Percentiles rank a stretch among this genome's conserved stretches.
Evolutionary conservation across 2,113 vertebrate species (phyloP).

Genomic region (Tragelaphus scriptus): DNA sequence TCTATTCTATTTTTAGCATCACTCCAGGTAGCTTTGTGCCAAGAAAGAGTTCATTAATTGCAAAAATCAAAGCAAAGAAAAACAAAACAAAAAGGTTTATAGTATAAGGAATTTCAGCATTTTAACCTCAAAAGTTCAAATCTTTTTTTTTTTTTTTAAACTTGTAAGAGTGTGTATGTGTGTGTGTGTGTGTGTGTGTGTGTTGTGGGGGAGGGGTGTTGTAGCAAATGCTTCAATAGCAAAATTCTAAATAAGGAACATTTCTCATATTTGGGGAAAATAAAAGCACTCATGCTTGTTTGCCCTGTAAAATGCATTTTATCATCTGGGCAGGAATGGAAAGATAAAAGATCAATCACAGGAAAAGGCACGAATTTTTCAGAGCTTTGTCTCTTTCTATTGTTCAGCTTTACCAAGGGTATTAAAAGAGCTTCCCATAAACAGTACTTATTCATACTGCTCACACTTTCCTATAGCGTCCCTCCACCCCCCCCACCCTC

Average conservation of each 20-base stretch:
- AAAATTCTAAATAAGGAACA: constrained; percentile 15
- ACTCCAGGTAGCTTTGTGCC: neutral
- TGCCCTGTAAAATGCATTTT: constrained; percentile 2
- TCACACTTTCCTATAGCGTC: constrained; percentile 19
- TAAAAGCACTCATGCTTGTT: neutral
- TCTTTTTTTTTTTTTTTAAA: neutral
- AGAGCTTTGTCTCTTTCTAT: constrained; percentile 22
- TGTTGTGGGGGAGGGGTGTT: too few species aligned
- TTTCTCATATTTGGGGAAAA: constrained; percentile 24
- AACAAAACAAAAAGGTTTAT: neutral
- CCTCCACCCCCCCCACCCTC: neutral
- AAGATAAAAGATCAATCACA: constrained; percentile 42
- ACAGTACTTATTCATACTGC: constrained; percentile 25
- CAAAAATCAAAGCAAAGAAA: constrained; percentile 4
- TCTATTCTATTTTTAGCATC: constrained; percentile 20
- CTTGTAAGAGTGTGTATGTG: neutral
- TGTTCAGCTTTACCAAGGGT: constrained; percentile 18
- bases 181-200: neutral
- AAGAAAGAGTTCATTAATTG: neutral
- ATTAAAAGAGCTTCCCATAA: constrained; percentile 37
- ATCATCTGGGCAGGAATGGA: neutral
- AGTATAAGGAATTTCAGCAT: neutral
- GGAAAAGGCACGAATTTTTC: neutral
- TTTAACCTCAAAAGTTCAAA: neutral
- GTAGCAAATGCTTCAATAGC: neutral